Conservation (phyloP, 2,888 invertebrate species). For the Sturmia bella region DNA sequence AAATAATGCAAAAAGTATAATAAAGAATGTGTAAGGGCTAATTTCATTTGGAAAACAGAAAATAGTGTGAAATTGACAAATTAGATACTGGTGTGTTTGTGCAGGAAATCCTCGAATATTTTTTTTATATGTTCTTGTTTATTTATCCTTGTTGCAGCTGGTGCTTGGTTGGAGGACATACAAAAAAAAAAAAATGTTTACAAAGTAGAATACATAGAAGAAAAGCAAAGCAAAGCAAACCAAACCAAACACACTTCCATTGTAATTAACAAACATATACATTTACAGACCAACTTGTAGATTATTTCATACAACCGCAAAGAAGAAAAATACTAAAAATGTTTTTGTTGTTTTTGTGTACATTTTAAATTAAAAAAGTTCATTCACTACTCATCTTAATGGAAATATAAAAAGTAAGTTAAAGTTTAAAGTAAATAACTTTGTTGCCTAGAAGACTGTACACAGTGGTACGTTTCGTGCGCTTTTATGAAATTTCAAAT, state of each 20-base stretch:
- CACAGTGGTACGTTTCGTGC: too few species aligned
- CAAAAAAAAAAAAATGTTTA: not conserved
- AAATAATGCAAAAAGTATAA: too few species aligned
- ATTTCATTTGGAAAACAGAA: too few species aligned
- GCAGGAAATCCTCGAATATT: not conserved
- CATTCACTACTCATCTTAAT: not conserved
- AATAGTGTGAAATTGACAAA: not conserved
- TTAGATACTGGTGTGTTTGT: not conserved
- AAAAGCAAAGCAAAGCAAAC: constrained; percentile 9
- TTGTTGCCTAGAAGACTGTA: not conserved
- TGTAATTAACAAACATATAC: constrained; percentile 22
- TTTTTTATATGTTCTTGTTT: not conserved
- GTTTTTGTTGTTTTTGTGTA: not conserved
- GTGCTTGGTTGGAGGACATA: not conserved
- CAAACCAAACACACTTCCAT: not conserved
- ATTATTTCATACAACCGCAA: not conserved
- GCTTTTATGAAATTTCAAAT: too few species aligned
- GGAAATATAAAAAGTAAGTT: not conserved
- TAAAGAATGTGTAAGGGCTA: too few species aligned
- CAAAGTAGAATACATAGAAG: not conserved
- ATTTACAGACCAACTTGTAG: not conserved
- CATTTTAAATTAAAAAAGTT: constrained; percentile 8
- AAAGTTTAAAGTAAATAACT: not conserved
- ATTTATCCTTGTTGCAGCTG: constrained; percentile 7
- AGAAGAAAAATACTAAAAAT: not conserved